These are phyloP conservation scores for Steinernema feltiae DNA, from an alignment of 1,140 invertebrate genomes.

Conservation along the genomic window DNA sequence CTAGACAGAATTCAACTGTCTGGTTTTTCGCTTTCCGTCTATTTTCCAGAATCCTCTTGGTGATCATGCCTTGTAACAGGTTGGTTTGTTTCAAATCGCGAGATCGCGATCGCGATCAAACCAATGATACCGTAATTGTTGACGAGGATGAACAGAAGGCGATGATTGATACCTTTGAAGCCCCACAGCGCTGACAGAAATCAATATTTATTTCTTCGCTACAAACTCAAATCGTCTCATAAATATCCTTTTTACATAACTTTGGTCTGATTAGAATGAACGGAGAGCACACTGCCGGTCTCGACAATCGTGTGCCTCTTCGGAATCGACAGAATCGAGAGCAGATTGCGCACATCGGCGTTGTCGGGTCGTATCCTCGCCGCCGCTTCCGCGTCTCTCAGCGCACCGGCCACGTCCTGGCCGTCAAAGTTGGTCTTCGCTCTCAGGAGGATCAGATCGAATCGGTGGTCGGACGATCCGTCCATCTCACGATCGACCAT, in stretches of 20 bases:
- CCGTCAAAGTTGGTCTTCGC: constrained; percentile 47
- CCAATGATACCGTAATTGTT: too few relatives aligned
- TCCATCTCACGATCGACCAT: constrained; percentile 18
- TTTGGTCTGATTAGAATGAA: neutral
- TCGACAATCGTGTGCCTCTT: neutral
- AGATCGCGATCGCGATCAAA: too few relatives aligned
- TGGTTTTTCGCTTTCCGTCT: too few relatives aligned
- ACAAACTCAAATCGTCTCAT: neutral
- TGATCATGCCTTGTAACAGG: too few relatives aligned
- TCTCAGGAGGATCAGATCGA: constrained; percentile 43
- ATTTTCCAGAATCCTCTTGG: too few relatives aligned
- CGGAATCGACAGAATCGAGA: neutral
- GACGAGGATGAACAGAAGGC: too few relatives aligned
- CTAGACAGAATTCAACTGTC: too few relatives aligned
- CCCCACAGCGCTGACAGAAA: too few relatives aligned
- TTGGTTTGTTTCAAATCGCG: too few relatives aligned
- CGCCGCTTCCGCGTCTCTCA: constrained; percentile 35
- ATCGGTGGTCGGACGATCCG: constrained; percentile 24
- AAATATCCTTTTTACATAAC: constrained; percentile 12
- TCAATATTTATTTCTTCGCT: neutral
- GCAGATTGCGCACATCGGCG: neutral
- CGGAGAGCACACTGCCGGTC: neutral
- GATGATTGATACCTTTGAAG: too few relatives aligned
- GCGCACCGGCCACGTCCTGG: constrained; percentile 35
- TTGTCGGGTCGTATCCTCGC: neutral